Conservation (phyloP, 1,140 invertebrate species). For the Drusus annulatus region DNA sequence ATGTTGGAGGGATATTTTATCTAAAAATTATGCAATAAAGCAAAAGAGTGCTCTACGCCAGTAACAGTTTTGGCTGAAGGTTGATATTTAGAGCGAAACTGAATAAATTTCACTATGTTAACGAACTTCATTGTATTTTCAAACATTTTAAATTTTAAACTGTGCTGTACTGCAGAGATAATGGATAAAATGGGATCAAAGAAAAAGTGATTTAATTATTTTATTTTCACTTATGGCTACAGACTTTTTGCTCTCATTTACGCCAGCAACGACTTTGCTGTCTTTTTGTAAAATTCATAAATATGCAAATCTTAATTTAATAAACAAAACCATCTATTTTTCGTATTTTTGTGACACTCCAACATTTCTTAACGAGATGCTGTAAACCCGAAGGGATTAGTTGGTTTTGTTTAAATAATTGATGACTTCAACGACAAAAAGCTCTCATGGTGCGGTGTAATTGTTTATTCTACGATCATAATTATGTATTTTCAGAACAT, state of each 20-base stretch:
- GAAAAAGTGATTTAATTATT: constrained; percentile 33
- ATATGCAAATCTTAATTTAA: constrained; percentile 22
- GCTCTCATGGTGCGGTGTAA: no score
- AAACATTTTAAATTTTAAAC: constrained; percentile 26
- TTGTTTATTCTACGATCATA: no score
- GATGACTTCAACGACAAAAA: no score
- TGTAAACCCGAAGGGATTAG: no score
- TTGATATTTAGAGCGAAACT: constrained; percentile 54
- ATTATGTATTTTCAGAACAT: no score
- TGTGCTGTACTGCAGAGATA: constrained; percentile 34
- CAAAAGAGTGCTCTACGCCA: not conserved
- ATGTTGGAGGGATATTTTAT: constrained; percentile 31
- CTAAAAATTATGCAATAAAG: constrained; percentile 42
- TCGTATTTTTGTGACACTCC: constrained; percentile 9
- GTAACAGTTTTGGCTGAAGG: constrained; percentile 11
- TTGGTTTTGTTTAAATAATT: no score
- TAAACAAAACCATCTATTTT: constrained; percentile 2
- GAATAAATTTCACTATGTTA: constrained; percentile 56
- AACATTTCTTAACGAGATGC: no score
- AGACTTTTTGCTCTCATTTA: constrained; percentile 4
- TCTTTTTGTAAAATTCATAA: constrained; percentile 15
- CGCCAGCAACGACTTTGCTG: not conserved
- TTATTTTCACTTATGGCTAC: constrained; percentile 5
- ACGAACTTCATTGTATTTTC: constrained; percentile 45
- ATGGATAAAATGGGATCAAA: constrained; percentile 32